These are phyloP conservation scores for Marcusenius ussheri DNA, from an alignment of 2,113 vertebrate genomes.

Conservation along the genomic window DNA sequence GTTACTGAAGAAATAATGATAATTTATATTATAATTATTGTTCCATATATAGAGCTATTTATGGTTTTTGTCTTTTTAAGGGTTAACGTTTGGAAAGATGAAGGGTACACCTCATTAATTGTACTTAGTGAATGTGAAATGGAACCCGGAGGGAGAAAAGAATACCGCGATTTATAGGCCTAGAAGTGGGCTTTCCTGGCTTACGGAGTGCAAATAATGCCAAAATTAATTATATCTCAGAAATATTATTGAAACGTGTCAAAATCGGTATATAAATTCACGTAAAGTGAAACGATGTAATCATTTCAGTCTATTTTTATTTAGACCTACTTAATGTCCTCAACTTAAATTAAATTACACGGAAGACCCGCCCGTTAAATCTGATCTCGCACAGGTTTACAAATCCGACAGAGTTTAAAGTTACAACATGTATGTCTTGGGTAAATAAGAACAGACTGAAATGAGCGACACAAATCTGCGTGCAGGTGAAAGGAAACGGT, in stretches of 20 bases:
- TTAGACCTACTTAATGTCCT: neutral
- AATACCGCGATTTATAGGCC: neutral
- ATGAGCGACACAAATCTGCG: neutral
- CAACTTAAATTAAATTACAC: neutral
- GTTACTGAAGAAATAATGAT: slow-evolving; percentile 49
- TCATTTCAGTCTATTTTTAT: neutral
- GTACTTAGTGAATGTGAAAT: slow-evolving; percentile 50
- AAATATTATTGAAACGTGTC: neutral
- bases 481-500: neutral
- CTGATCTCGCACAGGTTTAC: neutral
- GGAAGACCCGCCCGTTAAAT: neutral
- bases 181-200: neutral
- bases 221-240: neutral
- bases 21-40: slow-evolving; percentile 37
- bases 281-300: neutral
- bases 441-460: neutral
- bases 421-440: neutral
- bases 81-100: slow-evolving; percentile 50
- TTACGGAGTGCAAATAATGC: neutral
- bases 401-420: neutral
- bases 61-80: slow-evolving; percentile 37
- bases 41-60: slow-evolving; percentile 21
- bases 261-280: neutral
- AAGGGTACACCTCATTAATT: slow-evolving; percentile 43
- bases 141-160: slow-evolving; percentile 45